Conservation (phyloP, 2,797 vertebrate species). For the Florisuga fusca region DNA sequence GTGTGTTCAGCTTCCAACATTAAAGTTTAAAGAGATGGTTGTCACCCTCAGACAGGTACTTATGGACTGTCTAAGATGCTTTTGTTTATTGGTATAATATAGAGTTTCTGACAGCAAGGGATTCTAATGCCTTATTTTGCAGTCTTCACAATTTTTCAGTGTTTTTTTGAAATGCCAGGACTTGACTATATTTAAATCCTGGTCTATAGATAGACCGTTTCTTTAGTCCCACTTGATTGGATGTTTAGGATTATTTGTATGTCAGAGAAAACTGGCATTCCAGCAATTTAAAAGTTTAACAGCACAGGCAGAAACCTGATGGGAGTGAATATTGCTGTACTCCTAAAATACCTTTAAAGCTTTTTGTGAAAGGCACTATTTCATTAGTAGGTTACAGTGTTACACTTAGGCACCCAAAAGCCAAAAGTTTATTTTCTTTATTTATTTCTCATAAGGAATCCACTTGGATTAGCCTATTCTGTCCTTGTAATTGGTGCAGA, state of each 20-base stretch:
- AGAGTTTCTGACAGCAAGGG: not conserved
- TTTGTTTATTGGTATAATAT: not conserved
- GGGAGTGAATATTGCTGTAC: not conserved
- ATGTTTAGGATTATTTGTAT: not conserved
- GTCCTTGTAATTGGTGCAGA: constrained; percentile 67
- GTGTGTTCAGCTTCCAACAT: not conserved
- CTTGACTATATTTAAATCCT: not conserved
- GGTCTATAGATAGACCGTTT: not conserved
- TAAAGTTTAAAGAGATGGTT: not conserved
- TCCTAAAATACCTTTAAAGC: not conserved
- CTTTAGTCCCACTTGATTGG: not conserved
- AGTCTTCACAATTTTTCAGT: not conserved
- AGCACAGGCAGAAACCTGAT: not conserved
- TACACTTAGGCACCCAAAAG: not conserved
- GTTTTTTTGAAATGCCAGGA: not conserved
- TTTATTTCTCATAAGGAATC: constrained; percentile 40
- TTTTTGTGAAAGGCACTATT: not conserved
- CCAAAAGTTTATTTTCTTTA: constrained; percentile 18
- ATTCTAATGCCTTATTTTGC: not conserved
- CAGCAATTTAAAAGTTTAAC: not conserved
- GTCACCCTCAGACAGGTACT: not conserved
- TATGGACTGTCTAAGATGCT: not conserved
- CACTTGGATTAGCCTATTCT: constrained; percentile 44
- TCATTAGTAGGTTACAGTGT: not conserved
- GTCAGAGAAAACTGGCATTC: not conserved